Evolutionary conservation across 35 echinoderm and acorn worm genomes (phyloP).

Genomic region (Lytechinus variegatus): DNA sequence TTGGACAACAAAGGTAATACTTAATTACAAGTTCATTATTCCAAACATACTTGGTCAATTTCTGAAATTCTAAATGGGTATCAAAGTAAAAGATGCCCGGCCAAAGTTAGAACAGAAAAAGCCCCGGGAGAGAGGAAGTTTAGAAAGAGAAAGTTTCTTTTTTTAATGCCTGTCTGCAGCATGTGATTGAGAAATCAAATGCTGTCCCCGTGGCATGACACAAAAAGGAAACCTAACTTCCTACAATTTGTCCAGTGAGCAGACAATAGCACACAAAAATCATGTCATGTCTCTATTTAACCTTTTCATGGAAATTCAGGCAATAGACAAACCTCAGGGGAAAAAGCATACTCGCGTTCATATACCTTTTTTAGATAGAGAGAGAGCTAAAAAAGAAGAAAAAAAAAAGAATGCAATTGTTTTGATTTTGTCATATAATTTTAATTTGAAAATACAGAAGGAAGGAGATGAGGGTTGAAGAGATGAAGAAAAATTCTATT

Average conservation of each 20-base stretch:
- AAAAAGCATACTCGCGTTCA: neutral
- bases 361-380: neutral
- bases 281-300: conserved; percentile 13
- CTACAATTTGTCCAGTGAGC: conserved; percentile 3
- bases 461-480: too few relatives aligned
- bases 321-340: neutral
- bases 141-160: conserved; percentile 4
- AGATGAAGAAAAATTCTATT: too few relatives aligned
- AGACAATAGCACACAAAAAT: conserved; percentile 16
- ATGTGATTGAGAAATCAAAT: neutral
- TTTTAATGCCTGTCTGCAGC: neutral
- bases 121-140: neutral
- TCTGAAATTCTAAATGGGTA: too few relatives aligned
- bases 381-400: neutral
- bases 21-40: too few relatives aligned
- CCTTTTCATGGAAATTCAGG: neutral
- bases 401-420: neutral
- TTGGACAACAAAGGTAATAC: too few relatives aligned
- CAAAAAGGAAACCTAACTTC: conserved; percentile 34
- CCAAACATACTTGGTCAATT: too few relatives aligned
- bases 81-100: too few relatives aligned
- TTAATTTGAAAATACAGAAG: too few relatives aligned
- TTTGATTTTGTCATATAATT: neutral
- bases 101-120: too few relatives aligned
- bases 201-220: neutral